Conservation (phyloP, 53 echinoderm and acorn worm genomes). For the Zoroaster sp. region DNA sequence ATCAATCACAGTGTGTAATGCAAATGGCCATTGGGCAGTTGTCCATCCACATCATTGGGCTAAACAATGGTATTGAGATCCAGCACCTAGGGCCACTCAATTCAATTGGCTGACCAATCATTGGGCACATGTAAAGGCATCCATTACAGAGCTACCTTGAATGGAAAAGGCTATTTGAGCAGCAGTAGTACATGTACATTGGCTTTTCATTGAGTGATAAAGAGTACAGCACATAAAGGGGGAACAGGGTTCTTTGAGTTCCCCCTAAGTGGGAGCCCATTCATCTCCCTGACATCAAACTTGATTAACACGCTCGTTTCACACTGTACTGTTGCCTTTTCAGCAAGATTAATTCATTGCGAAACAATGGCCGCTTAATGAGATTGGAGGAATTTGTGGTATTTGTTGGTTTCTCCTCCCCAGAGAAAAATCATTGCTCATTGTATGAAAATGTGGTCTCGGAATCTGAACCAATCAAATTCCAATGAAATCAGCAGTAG, state of each 20-base stretch:
- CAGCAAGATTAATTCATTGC: not conserved
- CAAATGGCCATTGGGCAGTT: not conserved
- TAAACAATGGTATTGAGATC: not conserved
- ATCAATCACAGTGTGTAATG: conserved; percentile 20
- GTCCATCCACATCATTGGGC: not conserved
- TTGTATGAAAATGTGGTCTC: too few species aligned
- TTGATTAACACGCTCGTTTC: conserved; percentile 31
- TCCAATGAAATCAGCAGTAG: too few species aligned
- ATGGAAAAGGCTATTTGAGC: not conserved
- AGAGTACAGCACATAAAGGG: not conserved
- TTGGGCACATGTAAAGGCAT: conserved; percentile 25
- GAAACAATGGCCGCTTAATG: not conserved
- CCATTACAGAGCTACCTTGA: not conserved
- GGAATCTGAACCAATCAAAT: too few species aligned
- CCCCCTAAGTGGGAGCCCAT: not conserved
- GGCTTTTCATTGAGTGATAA: conserved; percentile 34
- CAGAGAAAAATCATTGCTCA: not conserved
- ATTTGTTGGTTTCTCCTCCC: not conserved
- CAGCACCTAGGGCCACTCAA: not conserved
- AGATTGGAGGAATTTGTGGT: not conserved
- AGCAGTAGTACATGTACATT: not conserved
- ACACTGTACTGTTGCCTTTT: not conserved
- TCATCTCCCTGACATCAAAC: not conserved
- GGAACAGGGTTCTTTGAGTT: not conserved
- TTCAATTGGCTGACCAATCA: not conserved